Evolutionary conservation across 2,888 invertebrate species (phyloP).

Genomic region (Xanthorhoe spadicearia): DNA sequence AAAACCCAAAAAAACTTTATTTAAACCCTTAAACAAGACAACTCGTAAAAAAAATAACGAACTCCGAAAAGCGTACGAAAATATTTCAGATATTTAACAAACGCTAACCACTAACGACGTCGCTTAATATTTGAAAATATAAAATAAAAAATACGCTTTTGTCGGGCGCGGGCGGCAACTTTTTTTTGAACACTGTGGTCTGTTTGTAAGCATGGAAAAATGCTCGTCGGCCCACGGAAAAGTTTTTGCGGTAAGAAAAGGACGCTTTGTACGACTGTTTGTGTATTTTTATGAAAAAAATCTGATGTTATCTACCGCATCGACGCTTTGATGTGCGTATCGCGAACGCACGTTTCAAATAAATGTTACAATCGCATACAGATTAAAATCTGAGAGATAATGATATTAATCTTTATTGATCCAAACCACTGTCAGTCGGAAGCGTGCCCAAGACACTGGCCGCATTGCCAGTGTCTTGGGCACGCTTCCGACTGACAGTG

Average conservation of each 20-base stretch:
- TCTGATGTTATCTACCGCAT: conserved; percentile 40
- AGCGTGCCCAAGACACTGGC: too few relatives aligned
- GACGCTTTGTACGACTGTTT: conserved; percentile 69
- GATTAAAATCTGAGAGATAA: too few relatives aligned
- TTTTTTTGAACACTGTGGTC: conserved; percentile 78
- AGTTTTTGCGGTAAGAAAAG: conserved; percentile 83
- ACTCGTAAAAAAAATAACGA: conserved; percentile 63
- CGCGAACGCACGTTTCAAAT: conserved; percentile 2
- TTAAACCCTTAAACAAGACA: conserved; percentile 58
- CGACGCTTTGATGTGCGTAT: conserved; percentile 35
- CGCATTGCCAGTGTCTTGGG: too few relatives aligned
- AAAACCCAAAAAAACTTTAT: conserved; percentile 53
- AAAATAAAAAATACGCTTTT: conserved; percentile 78
- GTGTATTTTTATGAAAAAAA: conserved; percentile 40
- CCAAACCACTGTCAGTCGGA: too few relatives aligned
- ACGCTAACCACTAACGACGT: conserved; percentile 82
- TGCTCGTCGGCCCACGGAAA: conserved; percentile 72
- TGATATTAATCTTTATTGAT: too few relatives aligned
- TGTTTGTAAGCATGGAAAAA: conserved; percentile 80
- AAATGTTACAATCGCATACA: background rate
- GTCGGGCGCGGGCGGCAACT: conserved; percentile 71
- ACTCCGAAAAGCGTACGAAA: conserved; percentile 62
- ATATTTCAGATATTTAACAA: conserved; percentile 82
- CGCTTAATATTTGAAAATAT: conserved; percentile 79
- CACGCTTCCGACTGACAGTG: too few relatives aligned